phyloP scores from a whole-genome alignment of 2,113 vertebrate species.

The Excalfactoria chinensis region DNA sequence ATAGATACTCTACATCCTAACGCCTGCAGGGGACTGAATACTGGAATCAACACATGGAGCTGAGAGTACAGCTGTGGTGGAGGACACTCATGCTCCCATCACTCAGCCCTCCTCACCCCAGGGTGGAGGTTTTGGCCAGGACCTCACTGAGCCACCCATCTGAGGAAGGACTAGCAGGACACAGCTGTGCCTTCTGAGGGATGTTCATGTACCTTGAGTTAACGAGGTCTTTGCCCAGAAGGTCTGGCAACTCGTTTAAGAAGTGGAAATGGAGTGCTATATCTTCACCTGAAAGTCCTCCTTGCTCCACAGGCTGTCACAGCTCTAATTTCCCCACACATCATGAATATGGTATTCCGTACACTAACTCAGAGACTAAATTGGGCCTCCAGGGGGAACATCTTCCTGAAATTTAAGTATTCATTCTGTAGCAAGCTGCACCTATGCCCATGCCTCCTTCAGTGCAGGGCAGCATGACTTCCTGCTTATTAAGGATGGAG shows the following conservation, averaged over 20 bases:
- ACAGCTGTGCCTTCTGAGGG: background rate
- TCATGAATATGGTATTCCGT: background rate
- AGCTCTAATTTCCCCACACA: background rate
- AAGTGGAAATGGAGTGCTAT: background rate
- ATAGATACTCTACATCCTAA: background rate
- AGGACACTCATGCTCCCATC: background rate
- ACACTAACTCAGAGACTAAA: background rate
- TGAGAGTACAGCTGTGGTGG: background rate
- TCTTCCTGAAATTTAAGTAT: slow-evolving; percentile 3
- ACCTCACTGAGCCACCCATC: background rate
- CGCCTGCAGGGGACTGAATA: background rate
- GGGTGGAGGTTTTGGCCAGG: background rate
- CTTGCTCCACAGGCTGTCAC: background rate
- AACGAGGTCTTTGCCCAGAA: background rate
- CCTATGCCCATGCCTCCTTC: background rate
- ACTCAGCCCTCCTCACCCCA: background rate
- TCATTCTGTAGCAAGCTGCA: background rate
- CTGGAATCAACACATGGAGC: background rate
- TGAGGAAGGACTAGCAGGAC: background rate
- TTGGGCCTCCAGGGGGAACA: background rate
- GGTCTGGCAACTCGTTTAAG: background rate
- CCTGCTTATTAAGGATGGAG: background rate
- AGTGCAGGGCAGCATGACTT: background rate
- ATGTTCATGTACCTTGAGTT: background rate
- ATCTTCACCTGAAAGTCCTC: background rate